Base-by-base conservation (phyloP, 2,797 vertebrate species). In the Onychomys leucogaster region DNA sequence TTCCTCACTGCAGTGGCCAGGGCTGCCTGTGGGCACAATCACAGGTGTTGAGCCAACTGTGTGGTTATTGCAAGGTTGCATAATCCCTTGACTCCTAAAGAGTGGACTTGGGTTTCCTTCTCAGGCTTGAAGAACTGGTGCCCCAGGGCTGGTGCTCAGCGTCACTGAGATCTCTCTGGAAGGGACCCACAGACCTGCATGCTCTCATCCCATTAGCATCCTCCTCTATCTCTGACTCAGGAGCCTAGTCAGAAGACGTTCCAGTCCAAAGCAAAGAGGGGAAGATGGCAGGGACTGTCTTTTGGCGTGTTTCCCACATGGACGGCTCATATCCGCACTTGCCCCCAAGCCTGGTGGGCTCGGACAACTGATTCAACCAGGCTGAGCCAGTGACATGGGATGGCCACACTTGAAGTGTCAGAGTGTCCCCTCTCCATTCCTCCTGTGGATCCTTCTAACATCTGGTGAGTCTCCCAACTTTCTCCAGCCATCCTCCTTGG, bases 241-340 rank as follows among this genome's bases (percentile, higher is more conserved):
- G 49, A 41, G 34, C 5, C 65, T 14, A 29, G 32, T n/a, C 19
- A 57, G 65, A 37, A 87, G n/a, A 57, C 29, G 34, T 6, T 55
- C 49, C 13, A 37, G 7, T 10, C 67, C 25, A 11, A 55, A 84
- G 43, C 82, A 84, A 34, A 65, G 85, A 43, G 29, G 49, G 25
- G 23, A 73, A 87, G 85, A 87, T 0, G 49, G 46, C 49, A 52
- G 49, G 85, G 27, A n/a, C 52, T 32, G 17, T 12, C 49, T 88
- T 25, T 1, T 43, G n/a, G 6, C 2, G 2, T n/a, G 34, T 57
- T 71, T 57, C 85, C n/a, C 85, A 43, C 25, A 7, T 3, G 29
- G 25, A 10, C 14, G 0, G 5, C 1, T 0, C 0, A 52, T 0
- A 1, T n/a, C 9, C 5, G 29, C 29, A 4, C 27, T 5, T 2